Evolutionary conservation across 2,113 vertebrate genomes (phyloP), one percentile per base, ranked within the genome.

Genomic region (Aythya baeri): DNA sequence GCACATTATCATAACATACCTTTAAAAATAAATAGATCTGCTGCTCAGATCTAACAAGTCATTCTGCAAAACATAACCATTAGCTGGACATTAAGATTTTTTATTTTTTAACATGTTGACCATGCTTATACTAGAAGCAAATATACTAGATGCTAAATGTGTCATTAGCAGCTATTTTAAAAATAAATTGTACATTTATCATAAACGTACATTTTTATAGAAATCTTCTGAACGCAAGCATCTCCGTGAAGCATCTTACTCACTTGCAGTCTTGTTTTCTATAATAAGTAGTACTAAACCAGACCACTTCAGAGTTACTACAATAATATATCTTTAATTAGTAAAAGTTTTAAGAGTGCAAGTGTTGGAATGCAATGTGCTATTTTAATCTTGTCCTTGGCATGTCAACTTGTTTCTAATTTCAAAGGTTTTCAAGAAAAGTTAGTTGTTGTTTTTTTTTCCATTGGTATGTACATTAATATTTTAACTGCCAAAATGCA

Each of bases 321-420:
- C 41, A 72, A 32, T 61, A 87, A 81, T 52, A 70, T 71, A 59
- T n/a, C 31, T 80, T 72, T 77, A 80, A 88, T 96, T 84, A 80
- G 84, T 41, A 41, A 44, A 83, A 10, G 38, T 78, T 79, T 61
- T 36, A 83, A 78, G 29, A 89, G 50, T 58, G 73, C 26, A 61
- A 44, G 55, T 55, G 76, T n/a, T 36, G 50, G 50, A 58, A 91
- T 29, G 11, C 26, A 54, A 62, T 7, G 23, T 78, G 27, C 50
- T 91, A 90, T 88, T 88, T 95, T 80, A 74, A 88, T 68, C 23
- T 41, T 71, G 72, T 59, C 95, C 88, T 90, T 83, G 82, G 32
- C 44, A 36, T 22, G 31, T 74, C 55, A 80, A 62, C 18, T 80
- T 50, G 14, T 46, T 92, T 85, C 50, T 67, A 74, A 63, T 66